Evolutionary conservation across 1,140 invertebrate genomes (phyloP), one percentile per base, ranked within the genome.

Genomic region (Latrodectus geometricus): DNA sequence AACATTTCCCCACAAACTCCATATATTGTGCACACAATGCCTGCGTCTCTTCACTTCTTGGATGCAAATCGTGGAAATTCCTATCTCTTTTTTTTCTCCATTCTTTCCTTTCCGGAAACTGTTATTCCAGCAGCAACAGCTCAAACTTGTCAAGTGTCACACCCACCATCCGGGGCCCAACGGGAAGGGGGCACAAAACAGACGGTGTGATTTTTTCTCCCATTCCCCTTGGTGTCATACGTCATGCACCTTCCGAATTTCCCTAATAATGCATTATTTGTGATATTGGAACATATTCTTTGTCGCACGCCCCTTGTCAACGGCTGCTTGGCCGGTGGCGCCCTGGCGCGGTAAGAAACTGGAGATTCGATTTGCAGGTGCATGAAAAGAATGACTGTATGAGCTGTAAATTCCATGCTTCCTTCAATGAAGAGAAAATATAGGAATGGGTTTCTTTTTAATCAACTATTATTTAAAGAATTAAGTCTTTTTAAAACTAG

Each of bases 1-100:
- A 70, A 48, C 12, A 74, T 74, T 52, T 74, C 72, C 72, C 72
- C 72, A 74, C 72, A 74, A 74, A 74, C 75, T 56, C 75, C 54
- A 61, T 77, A n/a, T 56, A 69, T 69, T 69, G 68, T 69, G 68
- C 68, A 69, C n/a, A 69, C 68, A 69, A 23, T 69, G 21, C 68
- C 68, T 21, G 14, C 54, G 8, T 17, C 17, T 61, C 17, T 8
- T 61, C 54, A 11, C 54, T 61, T 14, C 54, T 14, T 61, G 17
- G 54, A 61, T 61, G 17, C 17, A 61, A 61, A 61, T 61, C 54
- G 35, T 35, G 35, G 5, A 35, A 35, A 35, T 35, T 35, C 35
- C 35, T 35, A 3, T 35, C 35, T 35, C 5, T 35, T 35, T 35
- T 35, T 35, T 35, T 35, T 35, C 8, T 8, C 54, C 54, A 14